Base-by-base conservation (phyloP, 2,797 vertebrate genomes). In the Pseudopleuronectes americanus region DNA sequence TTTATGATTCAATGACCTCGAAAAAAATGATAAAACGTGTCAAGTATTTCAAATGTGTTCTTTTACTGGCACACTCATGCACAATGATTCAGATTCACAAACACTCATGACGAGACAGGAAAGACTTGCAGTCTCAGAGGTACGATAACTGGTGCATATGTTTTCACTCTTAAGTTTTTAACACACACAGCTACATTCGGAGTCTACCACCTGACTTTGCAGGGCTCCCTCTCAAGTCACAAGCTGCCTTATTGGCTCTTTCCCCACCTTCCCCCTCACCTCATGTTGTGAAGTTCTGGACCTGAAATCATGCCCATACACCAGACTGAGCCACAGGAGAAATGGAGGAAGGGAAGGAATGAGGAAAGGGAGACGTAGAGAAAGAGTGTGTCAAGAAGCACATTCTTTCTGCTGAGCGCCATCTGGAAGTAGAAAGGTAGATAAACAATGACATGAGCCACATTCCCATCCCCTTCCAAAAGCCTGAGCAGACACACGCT, bases 381-480 rank as follows among this genome's bases (percentile, higher is more conserved):
- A 64, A 17, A 68, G 68, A 54, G 57, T 47, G 73, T 77, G 81
- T 84, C 89, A 91, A 89, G 89, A 91, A 92, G 87, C 86, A 81
- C 91, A 92, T 90, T 93, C 92, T 93, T 92, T 93, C 86, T 87
- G 87, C 86, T 81, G 92, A 81, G 92, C 72, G 68, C 93, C 94
- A 94, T 94, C 93, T 95, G 94, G 94, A 94, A 92, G 83, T 86
- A 80, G 73, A 89, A 84, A 92, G 93, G 91, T 92, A 93, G 93
- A 94, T 93, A 94, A 94, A 94, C 93, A 93, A 92, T 88, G 88
- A 90, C 75, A 78, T 79, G 74, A 90, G 81, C 79, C 8, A 72
- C 85, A 89, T 88, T 38, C 85, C 84, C 90, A 76, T 83, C 80
- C 76, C 77, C 57, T 53, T 86, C 80, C 70, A 64, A 61, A 80